Evolutionary conservation across 2,888 invertebrate species (phyloP).

Genomic region (Polia nebulosa): DNA sequence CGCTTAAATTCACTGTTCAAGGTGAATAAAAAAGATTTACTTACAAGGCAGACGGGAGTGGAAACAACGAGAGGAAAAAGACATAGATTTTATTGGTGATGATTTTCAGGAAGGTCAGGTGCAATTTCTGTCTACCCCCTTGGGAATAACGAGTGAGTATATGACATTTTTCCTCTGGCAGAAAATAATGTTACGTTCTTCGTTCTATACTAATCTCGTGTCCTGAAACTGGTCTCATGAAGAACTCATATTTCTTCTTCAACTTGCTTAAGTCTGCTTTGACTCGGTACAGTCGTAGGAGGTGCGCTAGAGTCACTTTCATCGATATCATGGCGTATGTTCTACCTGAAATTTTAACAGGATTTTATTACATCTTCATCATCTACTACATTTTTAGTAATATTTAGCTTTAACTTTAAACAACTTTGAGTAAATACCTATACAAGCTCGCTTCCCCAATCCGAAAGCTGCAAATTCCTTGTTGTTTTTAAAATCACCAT

Average conservation of each 20-base stretch:
- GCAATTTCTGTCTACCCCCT: too few species aligned
- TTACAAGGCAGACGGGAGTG: too few species aligned
- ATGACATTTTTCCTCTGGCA: not conserved
- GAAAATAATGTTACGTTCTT: not conserved
- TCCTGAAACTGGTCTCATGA: constrained; percentile 70
- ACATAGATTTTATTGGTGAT: too few species aligned
- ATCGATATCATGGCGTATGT: constrained; percentile 69
- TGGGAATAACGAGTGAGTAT: not conserved
- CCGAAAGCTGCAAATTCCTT: constrained; percentile 45
- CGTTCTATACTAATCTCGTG: constrained; percentile 52
- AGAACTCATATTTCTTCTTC: constrained; percentile 62
- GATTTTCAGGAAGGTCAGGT: too few species aligned
- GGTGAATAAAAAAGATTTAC: too few species aligned
- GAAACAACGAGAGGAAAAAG: too few species aligned
- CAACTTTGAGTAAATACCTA: constrained; percentile 26
- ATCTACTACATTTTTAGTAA: not conserved
- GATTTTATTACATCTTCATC: not conserved
- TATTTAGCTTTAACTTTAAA: not conserved
- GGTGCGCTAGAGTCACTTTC: constrained; percentile 68
- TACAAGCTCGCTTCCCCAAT: constrained; percentile 35
- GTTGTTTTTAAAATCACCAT: not conserved
- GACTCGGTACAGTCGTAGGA: constrained; percentile 67
- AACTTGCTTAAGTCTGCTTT: constrained; percentile 63
- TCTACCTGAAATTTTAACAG: constrained; percentile 64
- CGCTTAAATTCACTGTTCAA: too few species aligned